Conservation (phyloP, 1,140 invertebrate genomes). For the Drosophila kanapiae region DNA sequence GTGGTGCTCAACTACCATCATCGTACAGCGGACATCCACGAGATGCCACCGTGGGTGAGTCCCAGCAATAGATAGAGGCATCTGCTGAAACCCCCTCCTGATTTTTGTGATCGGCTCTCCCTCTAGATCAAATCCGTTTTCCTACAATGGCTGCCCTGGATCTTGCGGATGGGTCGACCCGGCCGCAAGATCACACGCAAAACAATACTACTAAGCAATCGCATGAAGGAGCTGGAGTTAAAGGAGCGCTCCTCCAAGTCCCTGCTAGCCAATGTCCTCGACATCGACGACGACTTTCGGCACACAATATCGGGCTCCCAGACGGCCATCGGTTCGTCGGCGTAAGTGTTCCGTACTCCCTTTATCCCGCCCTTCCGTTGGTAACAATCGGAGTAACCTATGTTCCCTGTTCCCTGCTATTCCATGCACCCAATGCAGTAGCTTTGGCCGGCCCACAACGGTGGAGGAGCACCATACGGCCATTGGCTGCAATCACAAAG, state of each 20-base stretch:
- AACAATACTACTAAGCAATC: slow-evolving; percentile 94
- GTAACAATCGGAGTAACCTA: neutral
- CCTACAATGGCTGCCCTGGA: slow-evolving; percentile 98
- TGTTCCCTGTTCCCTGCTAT: neutral
- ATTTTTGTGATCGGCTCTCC: slow-evolving; percentile 1
- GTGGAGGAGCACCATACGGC: slow-evolving; percentile 88
- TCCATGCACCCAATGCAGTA: slow-evolving; percentile 61
- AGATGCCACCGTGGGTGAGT: slow-evolving; percentile 98
- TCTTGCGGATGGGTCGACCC: slow-evolving; percentile 96
- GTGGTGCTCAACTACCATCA: slow-evolving; percentile 99
- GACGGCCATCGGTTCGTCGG: slow-evolving; percentile 86
- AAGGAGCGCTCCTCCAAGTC: slow-evolving; percentile 97
- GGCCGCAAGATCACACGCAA: slow-evolving; percentile 97
- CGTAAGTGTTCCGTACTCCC: slow-evolving; percentile 58
- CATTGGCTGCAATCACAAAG: slow-evolving; percentile 88
- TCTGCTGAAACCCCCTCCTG: neutral
- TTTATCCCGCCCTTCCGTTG: neutral
- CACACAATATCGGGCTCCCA: slow-evolving; percentile 86
- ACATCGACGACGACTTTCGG: slow-evolving; percentile 97
- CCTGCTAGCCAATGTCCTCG: slow-evolving; percentile 96
- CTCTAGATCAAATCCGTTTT: slow-evolving; percentile 95
- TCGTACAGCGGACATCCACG: slow-evolving; percentile 97
- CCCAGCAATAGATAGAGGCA: neutral
- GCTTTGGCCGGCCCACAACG: slow-evolving; percentile 87
- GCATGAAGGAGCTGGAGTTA: slow-evolving; percentile 95